phyloP scores from a whole-genome alignment of 2,797 vertebrate species.

The Calcarius lapponicus region DNA sequence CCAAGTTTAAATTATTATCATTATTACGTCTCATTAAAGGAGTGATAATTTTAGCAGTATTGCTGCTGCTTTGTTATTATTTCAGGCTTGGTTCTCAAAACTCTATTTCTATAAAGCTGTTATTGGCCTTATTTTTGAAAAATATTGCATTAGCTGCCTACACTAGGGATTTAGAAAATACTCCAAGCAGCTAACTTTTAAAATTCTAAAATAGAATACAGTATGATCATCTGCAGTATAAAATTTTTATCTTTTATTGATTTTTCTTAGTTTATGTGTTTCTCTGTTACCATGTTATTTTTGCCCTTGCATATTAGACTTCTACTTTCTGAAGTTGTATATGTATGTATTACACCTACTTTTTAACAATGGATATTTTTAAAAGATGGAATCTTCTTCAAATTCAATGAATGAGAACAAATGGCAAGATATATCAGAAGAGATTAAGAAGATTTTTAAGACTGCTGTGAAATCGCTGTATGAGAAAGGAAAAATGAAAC shows the following conservation, averaged over 20 bases:
- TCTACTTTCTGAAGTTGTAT: not conserved
- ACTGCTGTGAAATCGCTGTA: slow-evolving; percentile 91
- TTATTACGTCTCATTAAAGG: not conserved
- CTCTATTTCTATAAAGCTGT: not conserved
- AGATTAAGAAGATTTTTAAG: slow-evolving; percentile 95
- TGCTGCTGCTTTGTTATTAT: not conserved
- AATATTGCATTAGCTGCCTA: not conserved
- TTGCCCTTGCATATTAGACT: not conserved
- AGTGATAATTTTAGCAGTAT: not conserved
- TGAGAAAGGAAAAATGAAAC: slow-evolving; percentile 95
- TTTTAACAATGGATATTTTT: slow-evolving; percentile 58
- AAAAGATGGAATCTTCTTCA: slow-evolving; percentile 88
- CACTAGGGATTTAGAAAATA: not conserved
- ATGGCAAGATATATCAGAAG: slow-evolving; percentile 94
- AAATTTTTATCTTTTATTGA: not conserved
- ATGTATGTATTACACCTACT: not conserved
- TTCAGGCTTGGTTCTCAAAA: not conserved
- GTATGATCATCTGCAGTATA: not conserved
- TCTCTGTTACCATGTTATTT: not conserved
- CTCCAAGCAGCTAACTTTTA: not conserved
- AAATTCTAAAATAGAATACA: not conserved
- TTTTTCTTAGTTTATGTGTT: not conserved
- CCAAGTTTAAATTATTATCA: not conserved
- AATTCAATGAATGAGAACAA: slow-evolving; percentile 87
- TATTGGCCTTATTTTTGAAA: not conserved